Base-by-base conservation (phyloP, 2,888 invertebrate genomes). In the Galeruca laticollis region DNA sequence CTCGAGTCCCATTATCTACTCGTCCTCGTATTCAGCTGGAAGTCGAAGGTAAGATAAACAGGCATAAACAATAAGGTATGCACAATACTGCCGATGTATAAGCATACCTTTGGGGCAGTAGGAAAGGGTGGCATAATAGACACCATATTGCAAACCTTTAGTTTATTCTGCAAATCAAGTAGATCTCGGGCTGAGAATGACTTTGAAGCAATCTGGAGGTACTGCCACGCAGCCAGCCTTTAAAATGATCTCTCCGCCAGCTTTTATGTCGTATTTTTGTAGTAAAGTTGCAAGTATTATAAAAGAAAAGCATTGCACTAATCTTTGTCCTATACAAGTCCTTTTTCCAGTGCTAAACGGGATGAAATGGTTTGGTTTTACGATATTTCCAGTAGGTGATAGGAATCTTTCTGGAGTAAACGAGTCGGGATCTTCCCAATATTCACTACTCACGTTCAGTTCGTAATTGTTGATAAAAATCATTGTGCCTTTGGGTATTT, bases 321-420 rank as follows among this genome's bases (percentile, higher is more conserved):
- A 85, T 47, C 92, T 91, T 79, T 94, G 94, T 0, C 95, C 95
- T 69, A 95, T 93, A 80, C 95, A 95, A 0, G 94, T 94, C n/a
- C 95, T 86, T 80, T 92, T 94, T 8, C 95, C 95, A 52, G 94
- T 93, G 80, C 94, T 94, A 84, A 95, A 96, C 0, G 95, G 95
- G 11, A 95, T 86, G 81, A 95, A 95, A 81, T 94, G 91, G 0
- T 93, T 87, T 0, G 90, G 90, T 79, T 89, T 90, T 18, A 84
- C 81, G 13, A 90, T 84, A 37, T 79, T 82, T 5, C 87, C 88
- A 20, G 76, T 73, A 4, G 76, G 68, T 1, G 84, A 82, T 40
- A 95, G 80, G 83, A 95, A 96, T 73, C 95, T 86, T 74, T 91
- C 89, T 0, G 96, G 96, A 68, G 90, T 88, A 80, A 95, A 96